Evolutionary conservation across 2,797 vertebrate species (phyloP), one percentile per base, ranked within the genome.

Genomic region (Moxostoma hubbsi): DNA sequence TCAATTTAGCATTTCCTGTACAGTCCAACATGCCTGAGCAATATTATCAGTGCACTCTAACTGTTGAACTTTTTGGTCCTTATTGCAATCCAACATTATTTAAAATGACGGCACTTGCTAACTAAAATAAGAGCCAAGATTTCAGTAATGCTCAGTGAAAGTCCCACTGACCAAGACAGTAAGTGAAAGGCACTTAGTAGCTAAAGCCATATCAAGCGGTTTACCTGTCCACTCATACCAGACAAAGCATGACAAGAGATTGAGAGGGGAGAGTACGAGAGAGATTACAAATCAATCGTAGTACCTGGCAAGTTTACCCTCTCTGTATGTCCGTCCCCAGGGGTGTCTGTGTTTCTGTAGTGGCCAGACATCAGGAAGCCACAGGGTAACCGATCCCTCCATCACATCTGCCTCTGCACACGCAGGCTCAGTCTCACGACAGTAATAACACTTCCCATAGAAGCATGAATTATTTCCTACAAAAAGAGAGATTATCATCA

Each of bases 391-490:
- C 0, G 97, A 97, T 0, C 98, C 98, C 88, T 99, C 97, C 97
- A 98, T 98, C 9, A 92, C 78, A 83, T 98, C 96, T 2, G 95
- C 95, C 0, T 97, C 95, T 0, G 97, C 98, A 89, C 98, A 99
- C 0, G 98, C 98, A 0, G 98, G 97, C 88, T 99, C 98, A 1
- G 95, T 98, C 84, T 99, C 97, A 54, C 97, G 94, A 84, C 98
- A 99, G 85, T 99, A 99, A 83, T 99, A 99, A 87, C 98, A 99
- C 90, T 99, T 99, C 49, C 98, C 98, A 59, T 98, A 99, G 93
- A 99, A 99, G 81, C 98, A 99, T 0, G 95, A 97, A 84, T 97
- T 98, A 83, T 99, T 99, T 81, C 96, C 98, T 99, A 84, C 6
- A 81, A 63, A 50, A 3, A 68, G 5, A 80, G 7, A 81, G 8